These are phyloP conservation scores for Stomatorhinus ivindoensis DNA, from an alignment of 2,113 vertebrate genomes.

Conservation along the genomic window DNA sequence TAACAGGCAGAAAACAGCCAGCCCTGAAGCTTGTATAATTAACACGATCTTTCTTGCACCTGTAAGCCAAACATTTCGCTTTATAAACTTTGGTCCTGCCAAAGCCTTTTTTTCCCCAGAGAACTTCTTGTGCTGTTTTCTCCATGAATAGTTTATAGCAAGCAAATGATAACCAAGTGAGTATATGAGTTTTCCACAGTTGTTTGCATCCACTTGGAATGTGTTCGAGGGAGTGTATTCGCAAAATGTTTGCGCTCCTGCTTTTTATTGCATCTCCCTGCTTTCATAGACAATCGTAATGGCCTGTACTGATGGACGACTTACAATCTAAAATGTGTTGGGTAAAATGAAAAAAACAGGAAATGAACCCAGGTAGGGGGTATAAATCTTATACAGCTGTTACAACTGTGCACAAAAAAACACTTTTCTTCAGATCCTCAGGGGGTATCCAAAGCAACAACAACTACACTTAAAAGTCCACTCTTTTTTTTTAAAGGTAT, in stretches of 20 bases:
- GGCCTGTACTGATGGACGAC: slow-evolving; percentile 4
- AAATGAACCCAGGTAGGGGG: background rate
- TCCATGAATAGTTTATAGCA: slow-evolving; percentile 20
- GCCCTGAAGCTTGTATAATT: slow-evolving; percentile 40
- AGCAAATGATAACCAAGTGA: background rate
- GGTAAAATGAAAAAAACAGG: background rate
- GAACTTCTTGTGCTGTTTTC: background rate
- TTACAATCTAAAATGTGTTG: background rate
- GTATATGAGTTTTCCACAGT: background rate
- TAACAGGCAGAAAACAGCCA: slow-evolving; percentile 26
- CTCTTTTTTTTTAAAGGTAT: background rate
- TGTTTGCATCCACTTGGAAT: background rate
- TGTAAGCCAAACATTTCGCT: slow-evolving; percentile 23
- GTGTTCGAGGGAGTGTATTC: background rate
- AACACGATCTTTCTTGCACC: slow-evolving; percentile 41
- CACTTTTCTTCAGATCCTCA: background rate
- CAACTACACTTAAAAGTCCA: background rate
- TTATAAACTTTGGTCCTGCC: slow-evolving; percentile 3
- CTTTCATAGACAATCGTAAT: background rate
- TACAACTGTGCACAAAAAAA: background rate
- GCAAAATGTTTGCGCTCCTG: background rate
- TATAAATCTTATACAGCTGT: background rate
- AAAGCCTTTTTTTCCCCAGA: background rate
- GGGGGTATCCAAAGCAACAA: background rate
- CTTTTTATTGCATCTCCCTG: background rate